These are phyloP conservation scores for Toxostoma redivivum DNA, from an alignment of 2,113 vertebrate species.

Conservation along the genomic window DNA sequence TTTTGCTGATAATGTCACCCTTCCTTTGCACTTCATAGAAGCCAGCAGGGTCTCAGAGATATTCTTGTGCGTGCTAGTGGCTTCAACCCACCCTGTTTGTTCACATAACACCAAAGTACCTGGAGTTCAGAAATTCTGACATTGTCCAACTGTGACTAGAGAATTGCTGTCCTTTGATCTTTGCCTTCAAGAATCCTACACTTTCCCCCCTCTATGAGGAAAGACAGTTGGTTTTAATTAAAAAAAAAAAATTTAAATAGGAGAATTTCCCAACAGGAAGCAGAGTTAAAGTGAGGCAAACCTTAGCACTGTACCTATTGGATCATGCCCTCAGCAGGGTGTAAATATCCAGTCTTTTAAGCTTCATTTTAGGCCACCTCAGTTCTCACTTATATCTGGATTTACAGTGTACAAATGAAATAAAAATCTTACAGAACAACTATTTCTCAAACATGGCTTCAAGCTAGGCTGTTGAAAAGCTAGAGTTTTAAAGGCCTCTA, in stretches of 20 bases:
- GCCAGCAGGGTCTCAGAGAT: not conserved
- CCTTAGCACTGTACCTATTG: not conserved
- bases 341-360: not conserved
- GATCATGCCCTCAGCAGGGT: not conserved
- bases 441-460: not conserved
- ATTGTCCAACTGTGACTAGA: not conserved
- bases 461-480: not conserved
- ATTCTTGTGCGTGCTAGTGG: accelerated
- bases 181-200: not conserved
- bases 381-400: not conserved
- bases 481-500: not conserved
- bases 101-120: not conserved
- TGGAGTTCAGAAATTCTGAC: not conserved
- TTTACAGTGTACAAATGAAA: not conserved
- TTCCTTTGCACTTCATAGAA: not conserved
- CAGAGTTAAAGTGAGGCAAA: not conserved
- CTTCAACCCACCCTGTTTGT: not conserved
- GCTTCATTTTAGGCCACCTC: not conserved
- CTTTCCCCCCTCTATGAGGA: not conserved
- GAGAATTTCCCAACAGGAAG: slow-evolving; percentile 3
- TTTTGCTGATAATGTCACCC: not conserved
- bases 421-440: not conserved
- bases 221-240: slow-evolving; percentile 3
- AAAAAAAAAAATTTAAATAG: not conserved
- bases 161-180: slow-evolving; percentile 12